Conservation (phyloP, 2,888 invertebrate genomes). For the Orthosia gothica region DNA sequence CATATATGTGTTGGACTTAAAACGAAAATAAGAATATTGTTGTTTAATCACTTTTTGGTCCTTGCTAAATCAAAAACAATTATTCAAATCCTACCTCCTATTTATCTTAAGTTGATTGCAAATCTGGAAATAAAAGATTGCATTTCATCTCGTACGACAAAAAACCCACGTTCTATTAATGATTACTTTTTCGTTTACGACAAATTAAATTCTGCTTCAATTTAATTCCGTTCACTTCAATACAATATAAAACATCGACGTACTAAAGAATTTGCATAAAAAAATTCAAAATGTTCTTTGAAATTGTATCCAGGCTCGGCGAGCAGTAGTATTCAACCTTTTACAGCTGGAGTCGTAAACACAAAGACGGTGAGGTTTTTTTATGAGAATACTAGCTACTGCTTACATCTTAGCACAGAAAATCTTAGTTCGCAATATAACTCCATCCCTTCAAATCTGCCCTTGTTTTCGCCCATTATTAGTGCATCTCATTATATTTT, state of each 20-base stretch:
- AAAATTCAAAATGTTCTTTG: constrained; percentile 54
- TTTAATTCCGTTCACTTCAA: constrained; percentile 38
- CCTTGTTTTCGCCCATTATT: not conserved
- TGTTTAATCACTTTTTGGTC: too few relatives aligned
- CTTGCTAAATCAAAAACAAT: too few relatives aligned
- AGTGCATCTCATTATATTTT: not conserved
- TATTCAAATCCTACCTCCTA: too few relatives aligned
- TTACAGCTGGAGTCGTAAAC: constrained; percentile 22
- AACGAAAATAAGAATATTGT: too few relatives aligned
- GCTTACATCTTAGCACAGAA: too few relatives aligned
- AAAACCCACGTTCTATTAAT: not conserved
- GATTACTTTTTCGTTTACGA: constrained; percentile 1
- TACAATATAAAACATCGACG: constrained; percentile 52
- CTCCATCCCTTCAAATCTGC: not conserved
- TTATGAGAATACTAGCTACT: not conserved
- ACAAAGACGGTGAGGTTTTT: not conserved
- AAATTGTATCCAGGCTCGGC: constrained; percentile 46
- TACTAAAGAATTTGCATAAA: constrained; percentile 53
- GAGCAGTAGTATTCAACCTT: constrained; percentile 45
- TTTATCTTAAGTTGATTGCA: too few relatives aligned
- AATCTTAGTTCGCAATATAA: not conserved
- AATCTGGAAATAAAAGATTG: too few relatives aligned
- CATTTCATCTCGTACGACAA: too few relatives aligned
- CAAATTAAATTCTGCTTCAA: constrained; percentile 29
- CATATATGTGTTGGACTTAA: too few relatives aligned